Evolutionary conservation across 2,113 vertebrate genomes (phyloP), one percentile per base, ranked within the genome.

Genomic region (Eulemur rufifrons): DNA sequence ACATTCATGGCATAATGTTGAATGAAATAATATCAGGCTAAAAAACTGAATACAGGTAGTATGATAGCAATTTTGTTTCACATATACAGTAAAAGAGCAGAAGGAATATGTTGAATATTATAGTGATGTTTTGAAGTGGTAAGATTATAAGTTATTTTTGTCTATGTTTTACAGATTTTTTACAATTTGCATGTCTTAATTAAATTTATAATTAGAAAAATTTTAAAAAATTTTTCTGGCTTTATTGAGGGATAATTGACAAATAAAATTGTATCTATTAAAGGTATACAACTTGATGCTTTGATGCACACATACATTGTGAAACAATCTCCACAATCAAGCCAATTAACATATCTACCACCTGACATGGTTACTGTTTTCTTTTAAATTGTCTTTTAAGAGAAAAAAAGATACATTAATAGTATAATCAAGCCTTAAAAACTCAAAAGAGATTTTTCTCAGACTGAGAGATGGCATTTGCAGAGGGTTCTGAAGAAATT

Each of bases 171-270:
- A 86, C 29, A 90, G 23, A 87, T 81, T 93, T 96, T 59, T 59
- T 82, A 34, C 25, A 69, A 56, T 84, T 66, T 59, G 34, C 63
- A 81, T 71, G 29, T 88, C 66, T 92, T 69, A 83, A 83, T 90
- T 96, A 80, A 74, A 94, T 84, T 52, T 82, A 86, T n/a, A 89
- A 89, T 95, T 86, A 86, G 47, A 37, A 95, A 90, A 47, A 18
- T 69, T 78, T n/a, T 1, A 21, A 56, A 27, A 7, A 42, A 18
- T 25, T 14, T 82, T 59, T 64, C 13, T 20, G 8, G 14, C 18
- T 59, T 23, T 23, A n/a, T n/a, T n/a, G 11, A 54, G 6, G 45
- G 50, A 54, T n/a, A n/a, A 80, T 56, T 78, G 63, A 71, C n/a
- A 77, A 89, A 84, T 66, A 32, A 71, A 69, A 37, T 8, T 61